Conservation (phyloP, 2,113 vertebrate species). For the Reinhardtius hippoglossoides region DNA sequence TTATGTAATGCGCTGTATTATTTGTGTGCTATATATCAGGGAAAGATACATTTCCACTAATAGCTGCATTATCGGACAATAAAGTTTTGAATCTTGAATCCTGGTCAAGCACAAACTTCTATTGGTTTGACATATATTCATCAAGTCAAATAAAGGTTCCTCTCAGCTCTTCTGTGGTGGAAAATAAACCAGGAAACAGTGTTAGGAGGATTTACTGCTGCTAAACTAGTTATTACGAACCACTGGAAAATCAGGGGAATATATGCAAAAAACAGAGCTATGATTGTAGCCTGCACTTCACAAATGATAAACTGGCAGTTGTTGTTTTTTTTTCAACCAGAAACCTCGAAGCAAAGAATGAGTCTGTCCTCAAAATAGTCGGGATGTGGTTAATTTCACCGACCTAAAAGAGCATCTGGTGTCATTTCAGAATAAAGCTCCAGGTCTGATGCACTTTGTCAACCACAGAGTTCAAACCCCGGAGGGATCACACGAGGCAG, state of each 20-base stretch:
- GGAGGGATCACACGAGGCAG: background rate
- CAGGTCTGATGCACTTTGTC: background rate
- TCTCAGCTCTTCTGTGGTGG: background rate
- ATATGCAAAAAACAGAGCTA: conserved; percentile 26
- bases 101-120: conserved; percentile 3
- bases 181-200: conserved; percentile 13
- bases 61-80: background rate
- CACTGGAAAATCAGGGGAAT: conserved; percentile 39
- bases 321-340: conserved; percentile 9
- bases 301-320: conserved; percentile 14
- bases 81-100: background rate
- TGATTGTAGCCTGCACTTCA: conserved; percentile 16
- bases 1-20: background rate
- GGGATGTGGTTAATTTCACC: conserved; percentile 25
- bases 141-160: conserved; percentile 5
- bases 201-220: conserved; percentile 23
- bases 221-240: conserved; percentile 33
- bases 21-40: background rate
- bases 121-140: conserved; percentile 33
- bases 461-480: background rate
- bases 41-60: background rate
- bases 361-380: background rate
- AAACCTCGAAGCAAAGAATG: conserved; percentile 12
- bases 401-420: conserved; percentile 2
- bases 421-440: conserved; percentile 18